These are phyloP conservation scores for Dicrostonyx torquatus DNA, from an alignment of 2,797 vertebrate species.

Conservation along the genomic window DNA sequence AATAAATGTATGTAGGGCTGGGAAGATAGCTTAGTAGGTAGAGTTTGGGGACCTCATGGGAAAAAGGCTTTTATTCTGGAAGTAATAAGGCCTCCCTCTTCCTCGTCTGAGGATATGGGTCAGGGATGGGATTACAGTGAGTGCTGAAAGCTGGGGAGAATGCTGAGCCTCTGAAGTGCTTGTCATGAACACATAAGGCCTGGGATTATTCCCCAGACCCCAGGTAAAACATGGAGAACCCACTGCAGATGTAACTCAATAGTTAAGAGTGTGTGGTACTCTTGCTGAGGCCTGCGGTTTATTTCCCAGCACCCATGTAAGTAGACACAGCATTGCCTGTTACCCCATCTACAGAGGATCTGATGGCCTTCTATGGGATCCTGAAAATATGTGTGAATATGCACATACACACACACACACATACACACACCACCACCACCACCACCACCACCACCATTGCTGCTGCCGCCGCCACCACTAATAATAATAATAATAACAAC, in stretches of 20 bases:
- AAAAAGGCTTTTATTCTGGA: neutral
- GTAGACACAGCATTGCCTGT: neutral
- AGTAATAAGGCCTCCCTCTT: neutral
- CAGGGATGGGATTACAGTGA: neutral
- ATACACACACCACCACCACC: too few relatives aligned
- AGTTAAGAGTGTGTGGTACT: neutral
- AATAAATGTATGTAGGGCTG: neutral
- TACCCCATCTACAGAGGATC: neutral
- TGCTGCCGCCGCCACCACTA: too few relatives aligned
- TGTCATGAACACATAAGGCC: neutral
- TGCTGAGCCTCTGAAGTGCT: neutral
- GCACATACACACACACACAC: neutral
- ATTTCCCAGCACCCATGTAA: neutral
- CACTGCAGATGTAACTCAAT: neutral
- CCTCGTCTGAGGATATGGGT: neutral
- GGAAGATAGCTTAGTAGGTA: neutral
- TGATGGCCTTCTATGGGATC: neutral
- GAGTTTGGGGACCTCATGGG: neutral
- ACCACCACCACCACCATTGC: too few relatives aligned
- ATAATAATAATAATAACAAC: neutral
- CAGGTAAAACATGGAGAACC: neutral
- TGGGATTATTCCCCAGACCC: neutral
- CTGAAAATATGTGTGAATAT: neutral
- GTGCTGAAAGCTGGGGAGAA: too few relatives aligned
- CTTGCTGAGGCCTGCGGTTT: too few relatives aligned